Evolutionary conservation across 2,888 invertebrate species (phyloP), one percentile per base, ranked within the genome.

Genomic region (Sesamia inferens): DNA sequence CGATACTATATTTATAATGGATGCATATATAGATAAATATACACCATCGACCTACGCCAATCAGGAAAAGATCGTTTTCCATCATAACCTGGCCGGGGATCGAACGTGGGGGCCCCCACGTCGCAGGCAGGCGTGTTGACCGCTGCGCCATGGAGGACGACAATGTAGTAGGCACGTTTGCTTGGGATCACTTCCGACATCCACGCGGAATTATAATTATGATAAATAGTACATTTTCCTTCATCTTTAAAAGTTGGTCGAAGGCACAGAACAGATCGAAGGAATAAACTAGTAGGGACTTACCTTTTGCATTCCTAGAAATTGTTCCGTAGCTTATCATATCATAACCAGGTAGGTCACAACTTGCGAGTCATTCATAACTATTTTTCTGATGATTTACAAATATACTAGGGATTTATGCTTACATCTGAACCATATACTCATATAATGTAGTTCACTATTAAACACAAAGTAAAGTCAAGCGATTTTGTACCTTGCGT

Each of bases 291-390:
- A 64, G 24, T 19, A 24, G 7, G 3, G 64, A 5, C 13, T 7
- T 48, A 19, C 13, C 64, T 13, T 48, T 16, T 59, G 16, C 58
- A 42, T 42, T 70, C 16, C 13, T 31, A 51, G 48, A 70, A 71
- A 70, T 44, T 51, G 13, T 22, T 69, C 39, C 13, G 6, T 47
- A 63, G 8, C 19, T 47, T 47, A 11, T 24, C n/a, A n/a, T 24
- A 47, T 47, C 19, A 47, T 24, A 24, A 11, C 22, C 22, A 47
- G 11, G 11, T 24, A 63, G 31, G 31, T 31, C 22, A 64, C 13
- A 24, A 48, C 19, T 10, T 3, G 51, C 10, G 19, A 51, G 19
- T 24, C 2, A 14, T 44, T 44, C 44, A 13, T 16, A 55, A 44
- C 24, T 66, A 39, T 39, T 39, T 39, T 39, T 5, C 7, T n/a